A percentile compares a stretch with the other conserved stretches of the same genome.
Evolutionary conservation across 2,113 vertebrate species (phyloP).

Genomic region (Halcyon malimbica): DNA sequence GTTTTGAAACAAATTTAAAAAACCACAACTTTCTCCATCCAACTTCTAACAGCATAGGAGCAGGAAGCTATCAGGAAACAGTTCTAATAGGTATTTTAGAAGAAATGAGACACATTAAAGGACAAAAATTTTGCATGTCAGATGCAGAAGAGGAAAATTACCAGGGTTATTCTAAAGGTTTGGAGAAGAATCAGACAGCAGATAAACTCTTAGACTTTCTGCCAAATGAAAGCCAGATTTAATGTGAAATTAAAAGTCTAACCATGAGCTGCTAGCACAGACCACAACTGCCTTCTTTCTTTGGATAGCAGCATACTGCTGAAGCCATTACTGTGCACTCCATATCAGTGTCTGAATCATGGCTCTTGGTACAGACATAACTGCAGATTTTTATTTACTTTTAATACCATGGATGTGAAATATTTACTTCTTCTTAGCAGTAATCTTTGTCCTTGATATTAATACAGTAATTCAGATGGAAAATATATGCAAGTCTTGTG

Average conservation of each 20-base stretch:
- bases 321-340: not conserved
- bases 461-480: not conserved
- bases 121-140: not conserved
- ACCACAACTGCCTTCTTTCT: not conserved
- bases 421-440: not conserved
- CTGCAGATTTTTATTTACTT: not conserved
- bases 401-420: not conserved
- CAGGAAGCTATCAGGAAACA: not conserved
- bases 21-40: not conserved
- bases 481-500: not conserved
- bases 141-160: not conserved
- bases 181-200: not conserved
- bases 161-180: not conserved
- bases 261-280: not conserved
- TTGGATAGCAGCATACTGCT: not conserved
- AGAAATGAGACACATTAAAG: not conserved
- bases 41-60: not conserved
- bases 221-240: not conserved
- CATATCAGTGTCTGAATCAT: accelerated
- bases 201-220: not conserved
- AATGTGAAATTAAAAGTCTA: not conserved
- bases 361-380: not conserved
- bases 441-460: not conserved
- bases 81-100: not conserved
- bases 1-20: not conserved